Conservation (phyloP, 2,113 vertebrate genomes). For the Gadus chalcogrammus region DNA sequence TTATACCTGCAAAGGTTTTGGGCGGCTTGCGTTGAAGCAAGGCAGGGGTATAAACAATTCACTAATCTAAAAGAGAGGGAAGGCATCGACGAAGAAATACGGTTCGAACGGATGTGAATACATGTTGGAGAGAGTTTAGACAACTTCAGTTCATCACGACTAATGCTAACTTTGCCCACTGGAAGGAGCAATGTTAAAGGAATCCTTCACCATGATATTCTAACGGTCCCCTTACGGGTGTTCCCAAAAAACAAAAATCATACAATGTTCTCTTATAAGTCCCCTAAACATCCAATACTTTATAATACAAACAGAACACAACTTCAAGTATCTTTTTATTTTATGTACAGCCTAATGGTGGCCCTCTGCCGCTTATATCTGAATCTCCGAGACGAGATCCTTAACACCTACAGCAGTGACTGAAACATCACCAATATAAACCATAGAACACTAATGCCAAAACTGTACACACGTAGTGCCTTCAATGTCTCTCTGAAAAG, state of each 20-base stretch:
- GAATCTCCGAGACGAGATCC: constrained; percentile 37
- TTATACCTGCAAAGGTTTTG: too few species aligned
- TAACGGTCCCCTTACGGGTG: too few species aligned
- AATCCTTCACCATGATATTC: too few species aligned
- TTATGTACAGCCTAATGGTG: constrained; percentile 61
- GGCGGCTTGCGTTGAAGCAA: too few species aligned
- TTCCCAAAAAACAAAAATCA: constrained; percentile 9
- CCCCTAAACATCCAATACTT: constrained; percentile 59
- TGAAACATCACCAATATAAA: constrained; percentile 5
- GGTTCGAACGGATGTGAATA: too few species aligned
- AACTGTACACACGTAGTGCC: constrained; percentile 70
- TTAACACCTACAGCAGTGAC: constrained; percentile 21
- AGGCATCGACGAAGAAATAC: too few species aligned
- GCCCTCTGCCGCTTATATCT: constrained; percentile 35
- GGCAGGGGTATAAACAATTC: too few species aligned
- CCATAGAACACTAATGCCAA: constrained; percentile 29
- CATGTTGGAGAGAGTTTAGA: too few species aligned
- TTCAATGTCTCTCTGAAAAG: constrained; percentile 34
- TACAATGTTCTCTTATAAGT: constrained; percentile 57
- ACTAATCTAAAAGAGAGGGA: too few species aligned
- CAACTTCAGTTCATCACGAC: too few species aligned
- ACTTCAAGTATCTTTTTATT: constrained; percentile 72
- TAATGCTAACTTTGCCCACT: too few species aligned
- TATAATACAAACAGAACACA: constrained; percentile 64
- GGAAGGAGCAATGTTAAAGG: too few species aligned